These are phyloP conservation scores for Drosophila arawakana DNA, from an alignment of 1,140 invertebrate species.

Conservation along the genomic window DNA sequence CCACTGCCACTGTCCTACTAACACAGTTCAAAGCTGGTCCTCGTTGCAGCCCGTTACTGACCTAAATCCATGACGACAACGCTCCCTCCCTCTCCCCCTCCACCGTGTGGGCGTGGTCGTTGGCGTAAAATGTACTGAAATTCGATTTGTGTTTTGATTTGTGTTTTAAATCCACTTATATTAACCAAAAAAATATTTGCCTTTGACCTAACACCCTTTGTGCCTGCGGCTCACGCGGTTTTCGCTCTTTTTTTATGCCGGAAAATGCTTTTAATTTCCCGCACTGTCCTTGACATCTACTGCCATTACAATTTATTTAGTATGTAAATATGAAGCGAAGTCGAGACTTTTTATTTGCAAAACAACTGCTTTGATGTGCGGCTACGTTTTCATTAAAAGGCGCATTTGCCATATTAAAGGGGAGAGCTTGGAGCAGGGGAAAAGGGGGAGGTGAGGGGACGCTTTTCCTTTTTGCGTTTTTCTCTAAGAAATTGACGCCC, in stretches of 20 bases:
- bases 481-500: conserved; percentile 33
- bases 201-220: conserved; percentile 20
- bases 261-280: conserved; percentile 33
- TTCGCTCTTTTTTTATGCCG: neutral
- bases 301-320: conserved; percentile 26
- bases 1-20: conserved; percentile 53
- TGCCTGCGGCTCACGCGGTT: neutral
- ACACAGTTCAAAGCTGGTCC: conserved; percentile 45
- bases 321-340: conserved; percentile 40
- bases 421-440: neutral
- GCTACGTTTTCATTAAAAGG: conserved; percentile 42
- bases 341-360: conserved; percentile 1
- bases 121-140: conserved; percentile 5
- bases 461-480: neutral
- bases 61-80: conserved; percentile 70
- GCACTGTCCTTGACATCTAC: conserved; percentile 32
- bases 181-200: conserved; percentile 27
- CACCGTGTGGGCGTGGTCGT: conserved; percentile 23
- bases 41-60: conserved; percentile 47
- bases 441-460: no score
- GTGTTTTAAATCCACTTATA: conserved; percentile 40
- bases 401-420: conserved; percentile 12
- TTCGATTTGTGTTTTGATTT: conserved; percentile 36
- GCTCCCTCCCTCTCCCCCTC: neutral
- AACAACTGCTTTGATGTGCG: conserved; percentile 41